phyloP scores from a whole-genome alignment of 1,140 invertebrate species.

The Sarcophaga bullata region DNA sequence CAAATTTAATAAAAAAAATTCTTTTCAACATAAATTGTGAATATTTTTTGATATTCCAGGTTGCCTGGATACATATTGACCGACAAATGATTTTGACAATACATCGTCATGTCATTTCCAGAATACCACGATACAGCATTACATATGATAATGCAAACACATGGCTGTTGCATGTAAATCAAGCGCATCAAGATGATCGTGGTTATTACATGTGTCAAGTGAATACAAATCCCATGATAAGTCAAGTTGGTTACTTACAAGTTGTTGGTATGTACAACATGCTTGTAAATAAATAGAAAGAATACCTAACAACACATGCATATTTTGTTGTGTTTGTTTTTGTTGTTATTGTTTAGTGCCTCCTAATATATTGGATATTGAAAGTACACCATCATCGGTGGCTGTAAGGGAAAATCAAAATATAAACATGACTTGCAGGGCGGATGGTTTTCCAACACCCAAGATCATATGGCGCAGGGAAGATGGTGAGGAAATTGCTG shows the following conservation, averaged over 20 bases:
- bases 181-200: slow-evolving; percentile 87
- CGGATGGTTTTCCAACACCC: slow-evolving; percentile 87
- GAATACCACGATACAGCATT: slow-evolving; percentile 86
- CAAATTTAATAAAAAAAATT: no score
- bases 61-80: slow-evolving; percentile 94
- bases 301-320: background rate
- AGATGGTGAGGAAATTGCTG: slow-evolving; percentile 83
- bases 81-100: slow-evolving; percentile 94
- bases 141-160: slow-evolving; percentile 92
- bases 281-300: background rate
- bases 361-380: slow-evolving; percentile 86
- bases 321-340: background rate
- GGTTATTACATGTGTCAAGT: slow-evolving; percentile 94
- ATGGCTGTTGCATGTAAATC: slow-evolving; percentile 87
- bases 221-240: slow-evolving; percentile 96
- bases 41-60: slow-evolving; percentile 69
- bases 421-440: slow-evolving; percentile 87
- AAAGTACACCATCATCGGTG: slow-evolving; percentile 87
- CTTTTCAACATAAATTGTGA: no score
- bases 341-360: slow-evolving; percentile 73
- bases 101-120: slow-evolving; percentile 88
- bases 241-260: slow-evolving; percentile 91
- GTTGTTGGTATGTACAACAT: slow-evolving; percentile 83
- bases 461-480: slow-evolving; percentile 91
- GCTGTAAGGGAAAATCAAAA: slow-evolving; percentile 90